Evolutionary conservation across 2,113 vertebrate genomes (phyloP).

Genomic region (Ceratotherium simum): DNA sequence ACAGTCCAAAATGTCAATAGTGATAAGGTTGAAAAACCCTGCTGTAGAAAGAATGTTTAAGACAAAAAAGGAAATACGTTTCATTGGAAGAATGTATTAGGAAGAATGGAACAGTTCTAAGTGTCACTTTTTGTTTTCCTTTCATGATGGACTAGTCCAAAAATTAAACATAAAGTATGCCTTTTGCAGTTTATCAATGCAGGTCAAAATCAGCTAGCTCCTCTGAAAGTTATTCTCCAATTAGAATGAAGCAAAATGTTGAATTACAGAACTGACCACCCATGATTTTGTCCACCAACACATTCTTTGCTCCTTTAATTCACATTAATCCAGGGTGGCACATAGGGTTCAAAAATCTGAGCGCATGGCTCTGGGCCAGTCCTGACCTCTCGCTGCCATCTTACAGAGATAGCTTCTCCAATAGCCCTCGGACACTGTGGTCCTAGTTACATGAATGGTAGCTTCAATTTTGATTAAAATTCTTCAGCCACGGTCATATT

Average conservation of each 20-base stretch:
- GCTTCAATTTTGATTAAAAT: conserved; percentile 68
- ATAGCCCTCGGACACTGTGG: neutral
- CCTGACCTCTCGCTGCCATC: neutral
- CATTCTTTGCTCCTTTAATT: conserved; percentile 54
- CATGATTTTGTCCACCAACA: conserved; percentile 35
- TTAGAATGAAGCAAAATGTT: conserved; percentile 29
- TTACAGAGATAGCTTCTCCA: conserved; percentile 52
- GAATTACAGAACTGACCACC: neutral
- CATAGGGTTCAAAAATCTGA: conserved; percentile 15
- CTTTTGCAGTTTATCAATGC: neutral
- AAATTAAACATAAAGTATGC: conserved; percentile 13
- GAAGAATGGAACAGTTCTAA: neutral
- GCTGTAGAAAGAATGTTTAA: neutral
- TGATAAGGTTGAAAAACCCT: neutral
- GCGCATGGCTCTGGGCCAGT: neutral
- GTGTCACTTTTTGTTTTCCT: neutral
- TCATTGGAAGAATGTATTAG: neutral
- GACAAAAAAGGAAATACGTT: neutral
- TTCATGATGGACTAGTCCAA: neutral
- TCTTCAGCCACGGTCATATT: conserved; percentile 65
- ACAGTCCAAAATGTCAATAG: neutral
- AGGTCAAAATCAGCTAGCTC: neutral
- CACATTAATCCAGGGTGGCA: neutral
- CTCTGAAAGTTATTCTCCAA: conserved; percentile 43
- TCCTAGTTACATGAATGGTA: conserved; percentile 46